Conservation (phyloP, 1,140 invertebrate species). For the Dendroctonus ponderosae region DNA sequence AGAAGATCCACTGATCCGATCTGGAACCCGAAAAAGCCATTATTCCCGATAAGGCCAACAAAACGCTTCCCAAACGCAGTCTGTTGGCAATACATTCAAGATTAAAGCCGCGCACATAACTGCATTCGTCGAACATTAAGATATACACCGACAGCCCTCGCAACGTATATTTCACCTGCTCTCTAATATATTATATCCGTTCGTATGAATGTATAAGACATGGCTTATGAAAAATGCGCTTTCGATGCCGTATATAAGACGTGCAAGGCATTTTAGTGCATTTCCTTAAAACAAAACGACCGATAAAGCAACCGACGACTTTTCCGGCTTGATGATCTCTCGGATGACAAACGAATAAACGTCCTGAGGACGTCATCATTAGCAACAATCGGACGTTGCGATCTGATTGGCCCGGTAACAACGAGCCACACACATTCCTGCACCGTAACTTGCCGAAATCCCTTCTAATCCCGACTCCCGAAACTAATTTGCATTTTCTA, state of each 20-base stretch:
- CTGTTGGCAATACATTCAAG: constrained; percentile 10
- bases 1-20: background rate
- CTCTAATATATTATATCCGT: constrained; percentile 22
- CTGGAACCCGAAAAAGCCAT: background rate
- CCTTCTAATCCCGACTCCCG: constrained; percentile 16
- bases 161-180: constrained; percentile 21
- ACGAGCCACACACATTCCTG: background rate
- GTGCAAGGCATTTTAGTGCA: background rate
- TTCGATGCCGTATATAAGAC: constrained; percentile 15
- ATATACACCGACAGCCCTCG: constrained; percentile 18
- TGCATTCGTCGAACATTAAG: constrained; percentile 20
- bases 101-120: constrained; percentile 10
- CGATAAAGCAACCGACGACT: background rate
- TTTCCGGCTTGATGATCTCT: too few species aligned
- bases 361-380: too few species aligned
- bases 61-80: background rate
- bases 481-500: constrained; percentile 32
- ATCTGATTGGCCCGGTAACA: background rate
- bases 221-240: constrained; percentile 25
- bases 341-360: too few species aligned
- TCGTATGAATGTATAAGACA: constrained; percentile 14
- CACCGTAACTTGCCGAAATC: constrained; percentile 9
- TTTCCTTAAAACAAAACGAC: background rate
- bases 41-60: background rate
- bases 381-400: too few species aligned